Percentiles rank a stretch among this genome's conserved stretches.
These are phyloP conservation scores for Calliscelio sp. DNA, from an alignment of 2,888 invertebrate genomes.

Conservation along the genomic window DNA sequence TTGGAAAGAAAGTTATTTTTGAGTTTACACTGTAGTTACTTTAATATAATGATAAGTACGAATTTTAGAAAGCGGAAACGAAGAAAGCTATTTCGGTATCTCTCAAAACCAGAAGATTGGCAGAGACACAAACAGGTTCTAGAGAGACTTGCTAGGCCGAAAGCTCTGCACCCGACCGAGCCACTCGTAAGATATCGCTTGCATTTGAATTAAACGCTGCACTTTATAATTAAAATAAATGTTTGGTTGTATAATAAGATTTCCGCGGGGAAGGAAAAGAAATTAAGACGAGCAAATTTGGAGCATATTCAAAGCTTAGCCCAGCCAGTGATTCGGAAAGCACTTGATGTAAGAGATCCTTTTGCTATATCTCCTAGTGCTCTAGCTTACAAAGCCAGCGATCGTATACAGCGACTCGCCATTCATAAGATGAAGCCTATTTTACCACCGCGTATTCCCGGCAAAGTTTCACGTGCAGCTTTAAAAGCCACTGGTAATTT, in stretches of 20 bases:
- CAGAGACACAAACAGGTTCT: not conserved
- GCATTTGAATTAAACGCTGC: not conserved
- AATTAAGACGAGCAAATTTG: slow-evolving; percentile 71
- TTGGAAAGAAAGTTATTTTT: too few relatives aligned
- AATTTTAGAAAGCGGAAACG: too few relatives aligned
- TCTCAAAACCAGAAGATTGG: slow-evolving; percentile 33
- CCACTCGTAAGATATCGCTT: slow-evolving; percentile 71
- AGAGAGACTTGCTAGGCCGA: too few relatives aligned
- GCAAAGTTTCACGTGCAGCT: slow-evolving; percentile 77
- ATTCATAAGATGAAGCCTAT: slow-evolving; percentile 33
- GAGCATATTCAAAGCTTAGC: slow-evolving; percentile 74
- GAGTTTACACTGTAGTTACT: too few relatives aligned
- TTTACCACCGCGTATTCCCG: slow-evolving; percentile 70
- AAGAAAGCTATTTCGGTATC: too few relatives aligned
- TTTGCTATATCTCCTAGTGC: slow-evolving; percentile 75
- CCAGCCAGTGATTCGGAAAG: slow-evolving; percentile 65
- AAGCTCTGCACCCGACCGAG: slow-evolving; percentile 31
- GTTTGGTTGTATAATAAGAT: slow-evolving; percentile 18
- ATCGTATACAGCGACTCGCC: slow-evolving; percentile 73
- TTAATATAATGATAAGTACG: too few relatives aligned
- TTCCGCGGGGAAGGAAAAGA: slow-evolving; percentile 53
- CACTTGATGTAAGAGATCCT: slow-evolving; percentile 72
- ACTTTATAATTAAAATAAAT: not conserved
- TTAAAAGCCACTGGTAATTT: slow-evolving; percentile 69
- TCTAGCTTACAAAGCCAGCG: slow-evolving; percentile 76